phyloP scores from a whole-genome alignment of 92 coral and sea anemone species.

The Bergia sp. region DNA sequence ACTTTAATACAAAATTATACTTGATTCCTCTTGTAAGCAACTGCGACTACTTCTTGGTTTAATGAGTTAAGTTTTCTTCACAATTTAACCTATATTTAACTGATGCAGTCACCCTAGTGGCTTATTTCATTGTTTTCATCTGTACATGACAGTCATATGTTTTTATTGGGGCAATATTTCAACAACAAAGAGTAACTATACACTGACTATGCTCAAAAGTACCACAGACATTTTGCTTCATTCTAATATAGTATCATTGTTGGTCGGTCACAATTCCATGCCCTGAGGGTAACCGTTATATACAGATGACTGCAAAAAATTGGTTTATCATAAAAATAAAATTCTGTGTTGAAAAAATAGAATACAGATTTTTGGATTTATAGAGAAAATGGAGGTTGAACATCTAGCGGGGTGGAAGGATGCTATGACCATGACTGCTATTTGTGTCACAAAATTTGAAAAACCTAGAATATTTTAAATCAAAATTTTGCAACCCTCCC shows the following conservation, averaged over 20 bases:
- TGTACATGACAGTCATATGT: no score
- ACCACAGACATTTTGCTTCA: conserved; percentile 23
- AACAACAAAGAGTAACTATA: no score
- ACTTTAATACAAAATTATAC: conserved; percentile 3
- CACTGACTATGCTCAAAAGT: conserved; percentile 13
- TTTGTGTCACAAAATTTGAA: conserved; percentile 12
- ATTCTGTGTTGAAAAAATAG: conserved; percentile 14
- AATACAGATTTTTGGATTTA: no score
- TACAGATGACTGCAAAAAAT: conserved; percentile 7
- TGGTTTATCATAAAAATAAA: conserved; percentile 13
- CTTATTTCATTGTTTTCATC: not conserved
- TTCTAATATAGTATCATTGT: conserved; percentile 14
- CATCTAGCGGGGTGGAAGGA: conserved; percentile 8
- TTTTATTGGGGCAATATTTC: no score
- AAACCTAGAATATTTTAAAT: conserved; percentile 8
- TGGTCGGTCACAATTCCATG: conserved; percentile 24
- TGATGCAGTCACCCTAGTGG: conserved; percentile 1
- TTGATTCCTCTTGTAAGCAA: no score
- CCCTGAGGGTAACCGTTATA: no score
- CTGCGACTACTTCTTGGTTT: conserved; percentile 22
- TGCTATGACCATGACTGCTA: no score
- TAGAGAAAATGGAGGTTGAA: conserved; percentile 25
- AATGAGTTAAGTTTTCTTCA: conserved; percentile 23
- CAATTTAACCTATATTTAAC: conserved; percentile 18
- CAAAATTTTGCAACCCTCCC: conserved; percentile 16